These are phyloP conservation scores for Notolabrus celidotus DNA, from an alignment of 2,797 vertebrate genomes.

Conservation along the genomic window DNA sequence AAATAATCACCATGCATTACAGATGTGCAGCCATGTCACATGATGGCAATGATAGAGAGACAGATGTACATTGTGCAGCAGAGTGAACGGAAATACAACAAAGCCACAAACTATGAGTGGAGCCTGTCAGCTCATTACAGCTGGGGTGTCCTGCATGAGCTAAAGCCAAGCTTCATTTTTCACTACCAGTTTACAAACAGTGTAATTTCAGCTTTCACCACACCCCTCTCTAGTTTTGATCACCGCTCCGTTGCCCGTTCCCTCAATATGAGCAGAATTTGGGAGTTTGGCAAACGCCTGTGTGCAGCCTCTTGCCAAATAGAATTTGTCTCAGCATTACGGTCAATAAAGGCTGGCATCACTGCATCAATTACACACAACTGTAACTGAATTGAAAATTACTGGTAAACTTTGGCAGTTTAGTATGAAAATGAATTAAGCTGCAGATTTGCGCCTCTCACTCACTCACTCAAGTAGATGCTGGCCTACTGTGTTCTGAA, in stretches of 20 bases:
- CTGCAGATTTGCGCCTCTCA: too few species aligned
- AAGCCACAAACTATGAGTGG: neutral
- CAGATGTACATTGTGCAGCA: neutral
- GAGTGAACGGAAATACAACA: neutral
- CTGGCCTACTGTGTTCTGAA: too few species aligned
- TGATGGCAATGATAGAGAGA: slow-evolving; percentile 15
- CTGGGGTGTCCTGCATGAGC: too few species aligned
- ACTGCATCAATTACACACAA: too few species aligned
- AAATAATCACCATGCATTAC: slow-evolving; percentile 40
- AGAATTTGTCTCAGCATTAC: too few species aligned
- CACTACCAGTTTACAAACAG: neutral
- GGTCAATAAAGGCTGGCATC: too few species aligned
- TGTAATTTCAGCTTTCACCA: neutral
- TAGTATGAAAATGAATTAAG: too few species aligned
- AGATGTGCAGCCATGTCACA: slow-evolving; percentile 18
- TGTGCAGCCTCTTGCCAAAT: neutral
- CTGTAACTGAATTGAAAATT: too few species aligned
- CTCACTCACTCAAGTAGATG: too few species aligned
- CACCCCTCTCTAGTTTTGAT: neutral
- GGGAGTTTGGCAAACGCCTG: neutral
- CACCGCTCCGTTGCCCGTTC: neutral
- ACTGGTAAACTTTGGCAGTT: too few species aligned
- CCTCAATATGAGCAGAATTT: neutral
- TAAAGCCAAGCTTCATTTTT: too few species aligned
- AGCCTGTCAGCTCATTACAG: too few species aligned